Conservation (phyloP, 2,888 invertebrate species). For the Drosophila infuscata region DNA sequence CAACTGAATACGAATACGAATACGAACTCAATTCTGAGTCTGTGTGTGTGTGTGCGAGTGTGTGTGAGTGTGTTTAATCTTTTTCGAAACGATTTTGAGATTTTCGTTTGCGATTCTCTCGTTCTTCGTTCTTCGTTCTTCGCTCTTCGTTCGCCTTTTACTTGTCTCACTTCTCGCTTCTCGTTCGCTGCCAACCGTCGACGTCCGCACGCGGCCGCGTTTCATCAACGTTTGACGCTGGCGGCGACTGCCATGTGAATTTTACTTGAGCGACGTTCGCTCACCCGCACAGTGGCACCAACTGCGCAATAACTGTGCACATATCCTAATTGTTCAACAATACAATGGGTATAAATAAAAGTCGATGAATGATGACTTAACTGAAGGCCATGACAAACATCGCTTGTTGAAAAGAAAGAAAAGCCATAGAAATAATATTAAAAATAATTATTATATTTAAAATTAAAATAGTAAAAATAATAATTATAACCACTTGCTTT, state of each 20-base stretch:
- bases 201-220: constrained; percentile 81
- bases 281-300: constrained; percentile 48
- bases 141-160: constrained; percentile 11
- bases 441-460: not conserved
- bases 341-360: not conserved
- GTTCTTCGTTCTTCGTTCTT: constrained; percentile 9
- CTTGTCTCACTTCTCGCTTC: not conserved
- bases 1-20: constrained; percentile 37
- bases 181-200: constrained; percentile 37
- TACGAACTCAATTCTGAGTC: constrained; percentile 35
- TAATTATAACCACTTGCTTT: too few species aligned
- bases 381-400: too few species aligned
- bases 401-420: too few species aligned
- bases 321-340: not conserved
- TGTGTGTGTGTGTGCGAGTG: not conserved
- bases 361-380: not conserved
- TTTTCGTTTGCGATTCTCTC: constrained; percentile 32
- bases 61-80: constrained; percentile 18
- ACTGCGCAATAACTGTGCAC: not conserved
- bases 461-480: too few species aligned
- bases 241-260: constrained; percentile 69
- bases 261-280: constrained; percentile 66
- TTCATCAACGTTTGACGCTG: constrained; percentile 80
- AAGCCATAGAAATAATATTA: not conserved
- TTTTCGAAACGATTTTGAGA: constrained; percentile 57